A percentile compares a stretch with the other conserved stretches of the same genome.
phyloP scores from a whole-genome alignment of 2,888 invertebrate species.

The Disparrhopalites patrizii region DNA sequence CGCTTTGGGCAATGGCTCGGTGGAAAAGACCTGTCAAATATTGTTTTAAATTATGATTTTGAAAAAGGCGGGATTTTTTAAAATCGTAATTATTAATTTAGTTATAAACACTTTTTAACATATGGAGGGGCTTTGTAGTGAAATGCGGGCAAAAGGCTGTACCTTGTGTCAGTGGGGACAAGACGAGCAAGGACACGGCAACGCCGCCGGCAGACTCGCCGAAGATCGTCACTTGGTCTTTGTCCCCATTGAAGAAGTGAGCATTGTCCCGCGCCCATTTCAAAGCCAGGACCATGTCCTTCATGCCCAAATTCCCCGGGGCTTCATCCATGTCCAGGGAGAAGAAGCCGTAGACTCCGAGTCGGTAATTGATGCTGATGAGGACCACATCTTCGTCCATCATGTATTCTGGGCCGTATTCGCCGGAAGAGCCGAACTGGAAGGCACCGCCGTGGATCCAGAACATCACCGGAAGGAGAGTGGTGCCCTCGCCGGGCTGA shows the following conservation, averaged over 20 bases:
- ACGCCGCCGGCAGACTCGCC: constrained; percentile 19
- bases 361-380: constrained; percentile 20
- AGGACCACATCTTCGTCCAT: constrained; percentile 23
- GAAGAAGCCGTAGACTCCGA: constrained; percentile 19
- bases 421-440: background rate
- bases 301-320: constrained; percentile 27
- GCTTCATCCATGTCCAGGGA: constrained; percentile 16
- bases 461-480: background rate
- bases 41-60: too few species aligned
- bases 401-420: constrained; percentile 12
- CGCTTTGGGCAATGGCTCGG: background rate
- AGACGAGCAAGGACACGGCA: background rate
- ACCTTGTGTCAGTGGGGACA: constrained; percentile 17
- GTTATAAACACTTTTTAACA: too few species aligned
- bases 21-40: constrained; percentile 1
- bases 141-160: background rate
- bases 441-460: constrained; percentile 23
- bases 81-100: too few species aligned
- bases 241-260: constrained; percentile 15
- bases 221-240: constrained; percentile 5
- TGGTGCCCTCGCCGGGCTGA: background rate
- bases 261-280: constrained; percentile 18
- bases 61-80: too few species aligned
- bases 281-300: constrained; percentile 9
- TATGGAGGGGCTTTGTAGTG: too few species aligned